Evolutionary conservation across 2,888 invertebrate species (phyloP).

Genomic region (Scrobipalpa atriplicella): DNA sequence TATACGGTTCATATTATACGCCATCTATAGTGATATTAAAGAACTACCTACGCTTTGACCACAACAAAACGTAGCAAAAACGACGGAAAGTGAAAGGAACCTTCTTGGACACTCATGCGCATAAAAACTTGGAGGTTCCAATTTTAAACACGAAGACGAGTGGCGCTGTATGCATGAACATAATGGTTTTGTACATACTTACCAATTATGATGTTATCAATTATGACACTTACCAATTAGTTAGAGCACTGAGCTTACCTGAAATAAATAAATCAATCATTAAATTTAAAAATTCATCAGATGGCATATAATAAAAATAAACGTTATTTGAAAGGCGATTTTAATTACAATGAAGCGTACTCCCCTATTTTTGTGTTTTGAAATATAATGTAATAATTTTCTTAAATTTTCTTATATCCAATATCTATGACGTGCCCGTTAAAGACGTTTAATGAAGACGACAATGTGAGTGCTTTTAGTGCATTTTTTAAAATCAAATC

Average conservation of each 20-base stretch:
- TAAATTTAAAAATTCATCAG: no score
- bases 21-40: conserved; percentile 34
- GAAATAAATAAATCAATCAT: conserved; percentile 28
- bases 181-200: not conserved
- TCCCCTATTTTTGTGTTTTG: no score
- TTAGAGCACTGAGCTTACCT: conserved; percentile 32
- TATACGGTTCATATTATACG: conserved; percentile 21
- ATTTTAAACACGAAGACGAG: conserved; percentile 19
- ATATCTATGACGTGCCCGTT: no score
- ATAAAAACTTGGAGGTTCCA: conserved; percentile 31
- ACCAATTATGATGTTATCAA: not conserved
- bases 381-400: no score
- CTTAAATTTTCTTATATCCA: no score
- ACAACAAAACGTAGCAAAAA: conserved; percentile 31
- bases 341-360: no score
- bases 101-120: conserved; percentile 33
- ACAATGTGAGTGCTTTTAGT: no score
- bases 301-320: no score
- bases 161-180: not conserved
- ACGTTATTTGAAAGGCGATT: no score
- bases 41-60: conserved; percentile 31
- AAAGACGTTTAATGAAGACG: no score
- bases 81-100: conserved; percentile 37
- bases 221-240: not conserved
- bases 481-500: not conserved